A percentile compares a stretch with the other conserved stretches of the same genome.
These are phyloP conservation scores for Hoplostethus mediterraneus DNA, from an alignment of 2,797 vertebrate species.

Conservation along the genomic window DNA sequence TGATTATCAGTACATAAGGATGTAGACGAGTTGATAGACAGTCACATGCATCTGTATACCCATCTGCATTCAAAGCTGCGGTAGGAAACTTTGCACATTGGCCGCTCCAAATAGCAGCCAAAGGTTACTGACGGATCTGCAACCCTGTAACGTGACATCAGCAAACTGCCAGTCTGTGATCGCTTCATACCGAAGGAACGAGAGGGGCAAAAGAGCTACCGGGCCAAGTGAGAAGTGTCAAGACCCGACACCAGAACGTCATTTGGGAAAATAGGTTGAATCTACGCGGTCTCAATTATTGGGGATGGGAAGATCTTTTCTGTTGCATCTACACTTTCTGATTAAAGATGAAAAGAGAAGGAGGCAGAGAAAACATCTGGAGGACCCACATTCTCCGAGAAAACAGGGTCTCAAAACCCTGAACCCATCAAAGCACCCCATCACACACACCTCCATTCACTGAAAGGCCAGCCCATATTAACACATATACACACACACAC, in stretches of 20 bases:
- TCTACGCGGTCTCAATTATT: slow-evolving; percentile 11
- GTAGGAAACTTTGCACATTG: background rate
- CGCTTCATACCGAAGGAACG: too few relatives aligned
- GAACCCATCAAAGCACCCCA: slow-evolving; percentile 10
- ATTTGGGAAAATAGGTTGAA: background rate
- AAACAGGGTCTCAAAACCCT: background rate
- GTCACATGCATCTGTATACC: background rate
- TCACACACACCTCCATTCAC: background rate
- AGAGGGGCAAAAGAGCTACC: too few relatives aligned
- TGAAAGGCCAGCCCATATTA: too few relatives aligned
- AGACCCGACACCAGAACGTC: slow-evolving; percentile 1
- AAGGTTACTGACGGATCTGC: slow-evolving; percentile 4
- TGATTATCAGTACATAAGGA: background rate
- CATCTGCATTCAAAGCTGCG: background rate
- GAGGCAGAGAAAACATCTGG: too few relatives aligned
- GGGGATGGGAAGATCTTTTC: background rate
- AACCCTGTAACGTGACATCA: background rate
- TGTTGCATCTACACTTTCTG: too few relatives aligned
- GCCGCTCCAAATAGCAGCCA: background rate
- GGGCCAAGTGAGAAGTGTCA: too few relatives aligned
- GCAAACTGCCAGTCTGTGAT: background rate
- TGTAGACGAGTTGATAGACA: background rate
- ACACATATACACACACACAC: slow-evolving; percentile 1
- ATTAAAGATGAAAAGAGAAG: too few relatives aligned
- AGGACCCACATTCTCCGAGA: background rate